Conservation (phyloP, 2,113 vertebrate species). For the Plecotus auritus region DNA sequence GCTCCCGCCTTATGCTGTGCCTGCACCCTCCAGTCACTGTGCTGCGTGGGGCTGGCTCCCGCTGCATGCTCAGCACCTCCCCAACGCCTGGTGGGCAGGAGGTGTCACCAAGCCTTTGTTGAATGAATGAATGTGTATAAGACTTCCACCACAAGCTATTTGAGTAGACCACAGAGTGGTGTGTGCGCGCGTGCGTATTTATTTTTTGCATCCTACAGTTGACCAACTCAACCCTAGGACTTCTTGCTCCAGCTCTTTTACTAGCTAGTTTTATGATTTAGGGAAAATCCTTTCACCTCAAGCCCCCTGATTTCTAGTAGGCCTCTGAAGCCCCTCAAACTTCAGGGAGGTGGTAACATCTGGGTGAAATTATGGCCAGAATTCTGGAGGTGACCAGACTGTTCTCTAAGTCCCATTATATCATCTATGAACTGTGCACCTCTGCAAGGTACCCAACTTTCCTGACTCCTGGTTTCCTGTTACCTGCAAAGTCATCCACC, state of each 20-base stretch:
- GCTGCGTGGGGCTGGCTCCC: neutral
- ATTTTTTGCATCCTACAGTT: neutral
- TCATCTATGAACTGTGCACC: neutral
- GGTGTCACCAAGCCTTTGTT: neutral
- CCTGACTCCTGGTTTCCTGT: neutral
- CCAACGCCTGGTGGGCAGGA: neutral
- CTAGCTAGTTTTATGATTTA: neutral
- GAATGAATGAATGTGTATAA: neutral
- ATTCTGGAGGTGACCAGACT: neutral
- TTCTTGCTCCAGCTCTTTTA: neutral
- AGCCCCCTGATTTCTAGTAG: neutral
- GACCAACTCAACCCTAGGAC: neutral
- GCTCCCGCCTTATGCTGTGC: too few relatives aligned
- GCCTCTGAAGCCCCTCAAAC: neutral
- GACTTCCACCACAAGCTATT: neutral
- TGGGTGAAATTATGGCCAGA: neutral
- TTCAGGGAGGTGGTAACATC: neutral
- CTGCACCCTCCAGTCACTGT: neutral
- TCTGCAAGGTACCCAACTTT: neutral
- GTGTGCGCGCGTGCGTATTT: neutral
- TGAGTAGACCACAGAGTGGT: neutral
- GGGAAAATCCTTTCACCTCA: neutral
- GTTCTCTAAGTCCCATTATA: neutral
- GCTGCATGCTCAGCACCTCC: fast-evolving
- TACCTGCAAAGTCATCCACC: neutral